Base-by-base conservation (phyloP, 2,797 vertebrate species). In the Intellagama lesueurii region DNA sequence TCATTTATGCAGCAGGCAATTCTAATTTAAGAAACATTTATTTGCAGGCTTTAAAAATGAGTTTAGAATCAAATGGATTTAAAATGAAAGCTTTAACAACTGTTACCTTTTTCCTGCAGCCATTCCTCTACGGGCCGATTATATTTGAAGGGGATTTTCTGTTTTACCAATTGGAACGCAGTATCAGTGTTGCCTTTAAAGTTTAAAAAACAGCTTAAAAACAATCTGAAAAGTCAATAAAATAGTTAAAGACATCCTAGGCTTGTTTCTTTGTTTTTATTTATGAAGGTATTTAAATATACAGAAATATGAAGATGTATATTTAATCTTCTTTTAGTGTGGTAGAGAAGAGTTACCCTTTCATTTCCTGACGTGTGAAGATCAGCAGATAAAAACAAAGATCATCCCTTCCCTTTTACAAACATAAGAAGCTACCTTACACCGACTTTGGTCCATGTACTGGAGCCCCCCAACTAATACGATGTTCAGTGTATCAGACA, bases 111-210 rank as follows among this genome's bases (percentile, higher is more conserved):
- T 96, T 99, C 99, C 96, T 99, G 98, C 89, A 99, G 98, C 98
- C 99, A 99, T 94, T 99, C 99, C 93, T 99, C 99, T 97, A 99
- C 98, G 24, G 98, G 98, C 96, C 99, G 97, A 97, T 98, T 95
- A 97, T 98, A 98, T 98, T 99, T 99, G 98, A 99, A 99, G 97
- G 99, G 98, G 97, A 99, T 99, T 99, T 99, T 99, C 98, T 98
- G 99, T 98, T 98, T 99, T 98, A 98, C 98, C 98, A 98, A 98
- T 98, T 99, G 98, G 97, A 98, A 98, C 96, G 98, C 98, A 97
- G 98, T 98, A 98, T 99, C 99, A 97, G 98, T 99, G 98, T 98
- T 99, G 96, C 98, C 99, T 99, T 99, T 98, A 98, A 98, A 97
- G 98, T 98, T 98, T 98, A 99, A 98, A 97, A 98, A 98, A 98